phyloP scores from a whole-genome alignment of 2,888 invertebrate species.

The Apodemia mormo region DNA sequence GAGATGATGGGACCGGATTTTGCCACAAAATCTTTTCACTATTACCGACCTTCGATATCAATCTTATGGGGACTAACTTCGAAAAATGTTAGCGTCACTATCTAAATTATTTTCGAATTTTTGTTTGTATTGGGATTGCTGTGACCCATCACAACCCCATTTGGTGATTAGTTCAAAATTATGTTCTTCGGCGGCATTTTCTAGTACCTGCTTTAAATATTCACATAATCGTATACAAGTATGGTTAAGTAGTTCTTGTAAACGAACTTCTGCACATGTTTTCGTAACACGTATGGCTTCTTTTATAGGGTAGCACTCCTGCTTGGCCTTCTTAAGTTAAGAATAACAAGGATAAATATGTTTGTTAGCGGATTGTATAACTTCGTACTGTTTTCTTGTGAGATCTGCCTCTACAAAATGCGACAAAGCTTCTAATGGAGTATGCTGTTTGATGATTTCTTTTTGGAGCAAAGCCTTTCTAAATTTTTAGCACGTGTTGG shows the following conservation, averaged over 20 bases:
- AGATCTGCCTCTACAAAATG: not conserved
- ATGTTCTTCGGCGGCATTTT: not conserved
- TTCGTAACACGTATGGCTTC: not conserved
- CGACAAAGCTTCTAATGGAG: slow-evolving; percentile 20
- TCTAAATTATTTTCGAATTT: slow-evolving; percentile 23
- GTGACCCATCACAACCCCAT: slow-evolving; percentile 41
- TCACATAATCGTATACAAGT: not conserved
- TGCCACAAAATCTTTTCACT: no score
- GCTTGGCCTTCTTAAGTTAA: not conserved
- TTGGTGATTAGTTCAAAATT: not conserved
- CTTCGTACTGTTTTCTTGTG: not conserved
- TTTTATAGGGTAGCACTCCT: not conserved
- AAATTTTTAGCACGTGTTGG: not conserved
- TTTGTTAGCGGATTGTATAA: not conserved
- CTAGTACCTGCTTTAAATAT: slow-evolving; percentile 11
- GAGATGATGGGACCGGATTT: no score
- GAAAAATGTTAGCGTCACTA: slow-evolving; percentile 34
- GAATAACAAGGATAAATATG: not conserved
- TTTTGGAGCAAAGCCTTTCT: not conserved
- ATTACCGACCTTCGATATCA: not conserved
- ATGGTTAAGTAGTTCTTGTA: not conserved
- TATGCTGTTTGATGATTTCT: not conserved
- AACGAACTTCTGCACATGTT: not conserved
- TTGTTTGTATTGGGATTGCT: slow-evolving; percentile 34
- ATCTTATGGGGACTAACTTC: not conserved